These are phyloP conservation scores for Polypedilum pembai DNA, from an alignment of 1,140 invertebrate genomes.

Conservation along the genomic window DNA sequence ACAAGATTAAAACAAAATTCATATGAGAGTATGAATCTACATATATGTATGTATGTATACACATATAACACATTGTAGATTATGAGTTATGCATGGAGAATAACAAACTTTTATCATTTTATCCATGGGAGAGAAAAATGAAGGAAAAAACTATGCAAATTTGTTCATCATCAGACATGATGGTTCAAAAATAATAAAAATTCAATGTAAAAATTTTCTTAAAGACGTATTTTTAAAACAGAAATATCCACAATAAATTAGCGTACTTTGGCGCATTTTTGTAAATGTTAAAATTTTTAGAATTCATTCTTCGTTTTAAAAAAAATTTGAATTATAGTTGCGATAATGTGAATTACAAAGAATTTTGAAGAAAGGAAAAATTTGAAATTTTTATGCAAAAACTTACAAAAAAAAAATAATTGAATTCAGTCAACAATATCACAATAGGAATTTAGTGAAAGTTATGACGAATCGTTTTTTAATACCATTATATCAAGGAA, in stretches of 20 bases:
- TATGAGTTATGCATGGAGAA: constrained; percentile 15
- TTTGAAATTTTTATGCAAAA: too few relatives aligned
- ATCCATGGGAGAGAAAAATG: background rate
- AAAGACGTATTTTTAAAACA: background rate
- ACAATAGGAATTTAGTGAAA: background rate
- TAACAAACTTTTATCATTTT: constrained; percentile 28
- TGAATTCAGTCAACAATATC: too few relatives aligned
- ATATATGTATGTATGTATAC: background rate
- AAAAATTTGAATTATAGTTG: too few relatives aligned
- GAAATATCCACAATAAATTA: too few relatives aligned
- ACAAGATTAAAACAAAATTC: constrained; percentile 27
- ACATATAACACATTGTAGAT: background rate
- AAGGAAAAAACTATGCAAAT: background rate
- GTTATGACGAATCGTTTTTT: background rate
- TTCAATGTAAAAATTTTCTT: constrained; percentile 10
- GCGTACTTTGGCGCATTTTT: too few relatives aligned
- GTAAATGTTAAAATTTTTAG: too few relatives aligned
- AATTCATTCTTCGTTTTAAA: too few relatives aligned
- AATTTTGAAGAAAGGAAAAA: too few relatives aligned
- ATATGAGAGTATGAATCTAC: constrained; percentile 3
- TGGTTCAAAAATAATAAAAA: constrained; percentile 21
- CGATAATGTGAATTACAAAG: too few relatives aligned
- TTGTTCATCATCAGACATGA: background rate
- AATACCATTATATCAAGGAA: background rate
- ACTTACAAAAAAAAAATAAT: too few relatives aligned